Base-by-base conservation (phyloP, 2,888 invertebrate species). In the Nebria brevicollis region DNA sequence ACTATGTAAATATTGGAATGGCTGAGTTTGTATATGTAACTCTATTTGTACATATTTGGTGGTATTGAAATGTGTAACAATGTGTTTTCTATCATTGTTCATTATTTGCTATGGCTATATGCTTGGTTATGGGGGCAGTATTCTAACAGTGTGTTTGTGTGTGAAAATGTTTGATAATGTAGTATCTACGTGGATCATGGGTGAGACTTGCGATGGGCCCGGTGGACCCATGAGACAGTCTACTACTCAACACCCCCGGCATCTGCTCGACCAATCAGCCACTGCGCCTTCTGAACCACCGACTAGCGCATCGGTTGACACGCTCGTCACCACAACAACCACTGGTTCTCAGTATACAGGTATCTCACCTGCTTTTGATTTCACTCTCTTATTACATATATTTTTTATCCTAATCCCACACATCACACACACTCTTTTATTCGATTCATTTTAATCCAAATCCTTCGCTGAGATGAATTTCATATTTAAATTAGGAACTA, bases 341-440 rank as follows among this genome's bases (percentile, higher is more conserved):
- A 87, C 87, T 84, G 87, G 87, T 84, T 88, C 87, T 83, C 87
- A 87, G 86, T 86, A 87, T 85, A 88, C 87, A 87, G 87, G 88
- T 88, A 87, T 66, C 43, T 70, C 54, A 7, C 54, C 13, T 11
- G 11, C 54, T 54, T 54, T 54, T 13, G 54, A 2, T 54, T 54
- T 54, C 54, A 13, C 6, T 54, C 54, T 54, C 13, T 7, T 54
- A 34, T 34, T 5, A 34, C 5, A 34, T 34, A 34, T 34, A 34
- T 34, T 1, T 34, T 34, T 34, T 34, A 1, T 1, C 34, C 34
- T 34, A 34, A 34, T 13, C 54, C 2, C 11, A 54, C 43, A 54
- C 11, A 54, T 5, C 54, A 3, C 11, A 54, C 54, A 54, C 11
- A 54, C 8, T 54, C 8, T 34, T 34, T 5, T 34, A 34, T 34